Evolutionary conservation across 2,888 invertebrate species (phyloP), one percentile per base, ranked within the genome.

Genomic region (Halictus ligatus): DNA sequence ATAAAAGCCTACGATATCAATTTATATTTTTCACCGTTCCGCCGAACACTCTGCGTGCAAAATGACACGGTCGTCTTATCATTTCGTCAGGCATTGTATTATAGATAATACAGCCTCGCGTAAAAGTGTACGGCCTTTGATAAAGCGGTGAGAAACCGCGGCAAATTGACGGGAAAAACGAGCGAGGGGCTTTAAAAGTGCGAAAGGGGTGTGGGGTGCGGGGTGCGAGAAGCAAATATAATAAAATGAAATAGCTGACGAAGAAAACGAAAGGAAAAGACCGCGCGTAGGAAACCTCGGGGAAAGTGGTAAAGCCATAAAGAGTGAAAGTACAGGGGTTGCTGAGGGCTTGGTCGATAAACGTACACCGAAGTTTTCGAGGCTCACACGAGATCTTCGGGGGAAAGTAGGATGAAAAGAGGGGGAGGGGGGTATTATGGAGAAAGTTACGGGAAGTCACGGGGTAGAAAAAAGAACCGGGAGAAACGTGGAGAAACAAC

Each of bases 181-280:
- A 64, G 25, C 60, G 25, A 15, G 60, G 25, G 15, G 21, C 54
- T 64, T 64, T 25, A 29, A 64, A 29, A 64, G 60, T 64, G 15
- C 60, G 25, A 29, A 64, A 64, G 29, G 54, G 54, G 54, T 54
- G 50, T 2, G 54, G 54, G 15, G 60, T 15, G 25, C 6, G 54
- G 54, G 15, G 60, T 15, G 25, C 6, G 29, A 15, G 60, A 64
- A 29, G 60, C 60, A 64, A 64, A 64, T 64, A 29, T 29, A 64
- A 64, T 64, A 64, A 64, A 64, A 64, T 64, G 60, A 64, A 64
- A 64, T 64, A 25, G 60, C 60, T 64, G 60, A 64, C 60, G 60
- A 64, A 64, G 60, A 64, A 64, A 64, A 29, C 60, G 60, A 64
- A 64, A 64, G 60, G 60, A 21, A 8, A 29, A 25, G 60, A 64